Base-by-base conservation (phyloP, 1,140 invertebrate genomes). In the Vanessa tameamea region DNA sequence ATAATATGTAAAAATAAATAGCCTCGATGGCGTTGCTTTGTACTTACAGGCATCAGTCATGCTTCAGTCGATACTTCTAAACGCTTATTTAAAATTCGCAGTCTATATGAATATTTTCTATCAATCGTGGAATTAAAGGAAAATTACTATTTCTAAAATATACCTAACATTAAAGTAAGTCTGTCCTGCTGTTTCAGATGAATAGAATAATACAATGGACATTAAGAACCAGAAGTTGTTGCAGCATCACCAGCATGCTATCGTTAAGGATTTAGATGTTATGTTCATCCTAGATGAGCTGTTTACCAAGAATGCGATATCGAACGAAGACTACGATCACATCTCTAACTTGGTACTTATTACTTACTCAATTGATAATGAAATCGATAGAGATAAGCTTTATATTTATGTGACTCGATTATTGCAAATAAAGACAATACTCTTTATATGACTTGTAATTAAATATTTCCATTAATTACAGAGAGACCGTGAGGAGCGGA, bases 211-310 rank as follows among this genome's bases (percentile, higher is more conserved):
- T 47, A 80, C 78, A 67, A 93, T 93, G 92, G 92, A 93, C 69
- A 76, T 69, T 47, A 88, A 82, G 69, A 83, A 87, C 47, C 80
- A 81, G 80, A 73, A 72, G 73, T 73, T 88, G 70, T 76, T 93
- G 73, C 85, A 90, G 50, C 81, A 76, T 23, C 77, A 93, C 68
- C 85, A 90, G 74, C 82, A 87, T 55, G 86, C 82, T 47, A 87
- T 93, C 65, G 82, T 90, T 50, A 79, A 80, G 15, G 92, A 93
- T 78, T 69, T 93, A 64, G 90, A 93, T 61, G 88, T 93, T 12
- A 79, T 68, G 4, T 85, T 83, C 78, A 89, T 93, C 48, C 75
- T 91, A 11, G 89, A 92, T 66, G 82, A 86, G 26, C 74, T 93
- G 47, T 89, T 88, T 65, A 81, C 87, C 15, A 88, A 82, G 37